A percentile compares a stretch with the other conserved stretches of the same genome.
These are phyloP conservation scores for Apis florea DNA, from an alignment of 1,140 invertebrate genomes.

Conservation along the genomic window DNA sequence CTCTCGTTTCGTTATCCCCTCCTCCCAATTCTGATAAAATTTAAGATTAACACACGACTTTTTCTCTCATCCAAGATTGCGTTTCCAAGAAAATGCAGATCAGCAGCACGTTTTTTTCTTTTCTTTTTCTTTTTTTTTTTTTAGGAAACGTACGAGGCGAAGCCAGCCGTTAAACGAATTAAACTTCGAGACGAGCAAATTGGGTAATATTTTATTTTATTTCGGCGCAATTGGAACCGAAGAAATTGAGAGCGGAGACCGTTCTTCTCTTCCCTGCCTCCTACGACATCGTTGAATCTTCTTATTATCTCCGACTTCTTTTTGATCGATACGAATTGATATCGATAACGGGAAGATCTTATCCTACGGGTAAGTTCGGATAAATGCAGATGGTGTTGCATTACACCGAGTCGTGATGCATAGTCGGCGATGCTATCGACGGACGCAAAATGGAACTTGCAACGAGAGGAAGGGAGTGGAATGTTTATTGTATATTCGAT, in stretches of 20 bases:
- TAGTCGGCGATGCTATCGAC: slow-evolving; percentile 43
- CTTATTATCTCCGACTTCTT: slow-evolving; percentile 60
- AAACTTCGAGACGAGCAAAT: neutral
- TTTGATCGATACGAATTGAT: slow-evolving; percentile 64
- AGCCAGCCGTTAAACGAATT: too few species aligned
- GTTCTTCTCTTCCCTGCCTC: slow-evolving; percentile 30
- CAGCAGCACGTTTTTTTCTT: too few species aligned
- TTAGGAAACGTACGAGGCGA: too few species aligned
- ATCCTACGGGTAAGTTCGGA: slow-evolving; percentile 57
- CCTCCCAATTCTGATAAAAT: slow-evolving; percentile 9
- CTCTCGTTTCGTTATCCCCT: slow-evolving; percentile 8
- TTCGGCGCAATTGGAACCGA: too few species aligned
- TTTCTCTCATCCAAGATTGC: neutral
- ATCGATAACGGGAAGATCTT: slow-evolving; percentile 65
- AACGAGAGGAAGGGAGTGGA: slow-evolving; percentile 28
- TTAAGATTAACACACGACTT: too few species aligned
- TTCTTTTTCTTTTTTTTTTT: too few species aligned
- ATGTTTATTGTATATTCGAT: slow-evolving; percentile 33
- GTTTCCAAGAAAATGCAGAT: neutral
- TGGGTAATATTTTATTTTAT: too few species aligned
- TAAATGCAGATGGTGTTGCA: slow-evolving; percentile 63
- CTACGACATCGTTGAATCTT: slow-evolving; percentile 56
- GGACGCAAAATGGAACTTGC: slow-evolving; percentile 13
- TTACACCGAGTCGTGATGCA: slow-evolving; percentile 65
- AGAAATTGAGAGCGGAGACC: neutral